Conservation (phyloP, 2,888 invertebrate genomes). For the Cyclophora albipunctata region DNA sequence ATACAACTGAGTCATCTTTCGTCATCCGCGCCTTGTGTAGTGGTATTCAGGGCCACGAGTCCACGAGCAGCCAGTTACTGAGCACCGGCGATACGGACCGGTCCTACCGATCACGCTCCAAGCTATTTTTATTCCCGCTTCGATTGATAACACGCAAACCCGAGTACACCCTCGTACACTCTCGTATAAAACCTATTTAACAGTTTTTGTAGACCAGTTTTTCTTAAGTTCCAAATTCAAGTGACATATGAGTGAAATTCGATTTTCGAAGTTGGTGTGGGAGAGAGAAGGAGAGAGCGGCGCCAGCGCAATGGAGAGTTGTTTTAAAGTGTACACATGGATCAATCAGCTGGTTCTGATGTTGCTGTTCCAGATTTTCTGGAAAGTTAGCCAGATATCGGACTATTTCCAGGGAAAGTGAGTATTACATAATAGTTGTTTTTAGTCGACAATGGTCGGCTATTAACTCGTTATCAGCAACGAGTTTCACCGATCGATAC, state of each 20-base stretch:
- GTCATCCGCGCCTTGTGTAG: conserved; percentile 33
- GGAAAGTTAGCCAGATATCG: conserved; percentile 69
- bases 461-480: too few species aligned
- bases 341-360: conserved; percentile 64
- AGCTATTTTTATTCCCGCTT: conserved; percentile 49
- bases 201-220: conserved; percentile 8
- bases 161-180: not conserved
- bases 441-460: not conserved
- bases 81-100: conserved; percentile 54
- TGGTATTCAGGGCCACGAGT: conserved; percentile 39
- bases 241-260: conserved; percentile 67
- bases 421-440: conserved; percentile 30
- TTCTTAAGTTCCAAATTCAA: conserved; percentile 26
- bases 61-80: conserved; percentile 44
- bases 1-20: conserved; percentile 63
- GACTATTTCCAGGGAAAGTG: conserved; percentile 65
- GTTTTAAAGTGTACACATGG: conserved; percentile 66
- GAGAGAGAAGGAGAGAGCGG: conserved; percentile 37
- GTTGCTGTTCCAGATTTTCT: conserved; percentile 66
- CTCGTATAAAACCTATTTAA: too few species aligned
- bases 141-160: conserved; percentile 20
- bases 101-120: conserved; percentile 33
- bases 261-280: conserved; percentile 56
- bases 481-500: not conserved
- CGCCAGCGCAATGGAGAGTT: conserved; percentile 61